phyloP scores from a whole-genome alignment of 2,888 invertebrate species.

The Labia minor region DNA sequence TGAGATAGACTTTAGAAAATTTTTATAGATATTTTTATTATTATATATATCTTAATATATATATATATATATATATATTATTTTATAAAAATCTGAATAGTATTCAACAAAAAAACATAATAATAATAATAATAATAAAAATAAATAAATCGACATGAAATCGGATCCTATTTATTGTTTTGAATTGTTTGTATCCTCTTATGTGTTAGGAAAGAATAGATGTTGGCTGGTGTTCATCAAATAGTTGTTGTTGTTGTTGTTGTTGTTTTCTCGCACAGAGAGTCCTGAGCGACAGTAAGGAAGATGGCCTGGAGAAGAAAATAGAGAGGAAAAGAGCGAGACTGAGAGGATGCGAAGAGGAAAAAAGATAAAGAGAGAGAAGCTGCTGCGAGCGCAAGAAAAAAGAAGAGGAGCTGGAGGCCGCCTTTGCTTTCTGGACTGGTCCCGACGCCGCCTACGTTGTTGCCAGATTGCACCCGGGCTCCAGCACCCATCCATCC shows the following conservation, averaged over 20 bases:
- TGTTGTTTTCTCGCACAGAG: constrained; percentile 3
- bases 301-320: not conserved
- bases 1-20: too few species aligned
- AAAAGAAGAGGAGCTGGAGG: not conserved
- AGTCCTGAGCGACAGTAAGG: not conserved
- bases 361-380: not conserved
- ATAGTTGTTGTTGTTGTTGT: not conserved
- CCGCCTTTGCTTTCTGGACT: constrained; percentile 8
- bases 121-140: too few species aligned
- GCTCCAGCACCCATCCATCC: not conserved
- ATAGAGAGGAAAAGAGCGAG: not conserved
- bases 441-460: constrained; percentile 5
- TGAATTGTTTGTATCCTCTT: too few species aligned
- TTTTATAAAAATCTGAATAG: too few species aligned
- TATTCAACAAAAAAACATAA: too few species aligned
- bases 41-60: too few species aligned
- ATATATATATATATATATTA: too few species aligned
- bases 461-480: constrained; percentile 7
- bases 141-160: too few species aligned
- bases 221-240: not conserved
- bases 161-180: too few species aligned
- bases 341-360: too few species aligned
- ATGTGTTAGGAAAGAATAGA: too few species aligned
- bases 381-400: constrained; percentile 6
- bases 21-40: too few species aligned